These are phyloP conservation scores for Phallusia fumigata DNA, from an alignment of 23 tunicate species.

Conservation along the genomic window DNA sequence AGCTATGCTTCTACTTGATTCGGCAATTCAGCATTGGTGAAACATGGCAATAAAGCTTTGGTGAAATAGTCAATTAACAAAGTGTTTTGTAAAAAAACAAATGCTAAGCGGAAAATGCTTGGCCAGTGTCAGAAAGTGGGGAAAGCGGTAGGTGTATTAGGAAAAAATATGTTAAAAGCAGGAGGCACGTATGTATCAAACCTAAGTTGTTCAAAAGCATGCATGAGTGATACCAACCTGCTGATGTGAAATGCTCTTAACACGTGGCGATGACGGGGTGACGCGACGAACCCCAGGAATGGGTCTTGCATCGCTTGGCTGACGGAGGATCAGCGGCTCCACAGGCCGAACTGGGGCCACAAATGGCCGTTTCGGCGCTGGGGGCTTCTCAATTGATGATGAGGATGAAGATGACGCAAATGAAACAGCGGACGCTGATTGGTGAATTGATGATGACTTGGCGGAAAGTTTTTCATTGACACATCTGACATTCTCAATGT, in stretches of 20 bases:
- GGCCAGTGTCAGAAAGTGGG: too few relatives aligned
- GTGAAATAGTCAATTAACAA: too few relatives aligned
- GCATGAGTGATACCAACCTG: not conserved
- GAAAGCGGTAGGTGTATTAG: too few relatives aligned
- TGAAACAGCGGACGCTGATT: not conserved
- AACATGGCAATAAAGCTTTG: too few relatives aligned
- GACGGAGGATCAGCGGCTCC: not conserved
- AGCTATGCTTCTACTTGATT: too few relatives aligned
- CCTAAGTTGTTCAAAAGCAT: too few relatives aligned
- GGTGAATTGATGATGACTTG: not conserved
- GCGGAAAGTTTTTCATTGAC: too few relatives aligned
- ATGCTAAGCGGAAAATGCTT: too few relatives aligned
- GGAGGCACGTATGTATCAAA: too few relatives aligned
- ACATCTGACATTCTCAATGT: not conserved
- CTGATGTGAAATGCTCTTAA: not conserved
- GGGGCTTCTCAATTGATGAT: conserved; percentile 40
- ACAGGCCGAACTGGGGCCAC: conserved; percentile 24
- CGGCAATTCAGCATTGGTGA: too few relatives aligned
- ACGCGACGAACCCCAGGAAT: conserved; percentile 28
- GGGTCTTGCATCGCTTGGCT: not conserved
- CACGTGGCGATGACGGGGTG: conserved; percentile 10
- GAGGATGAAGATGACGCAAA: conserved; percentile 31
- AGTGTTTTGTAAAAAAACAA: too few relatives aligned
- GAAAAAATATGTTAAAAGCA: too few relatives aligned
- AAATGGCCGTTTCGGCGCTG: conserved; percentile 32